Evolutionary conservation across 2,113 vertebrate species (phyloP).

Genomic region (Tachysurus vachellii): DNA sequence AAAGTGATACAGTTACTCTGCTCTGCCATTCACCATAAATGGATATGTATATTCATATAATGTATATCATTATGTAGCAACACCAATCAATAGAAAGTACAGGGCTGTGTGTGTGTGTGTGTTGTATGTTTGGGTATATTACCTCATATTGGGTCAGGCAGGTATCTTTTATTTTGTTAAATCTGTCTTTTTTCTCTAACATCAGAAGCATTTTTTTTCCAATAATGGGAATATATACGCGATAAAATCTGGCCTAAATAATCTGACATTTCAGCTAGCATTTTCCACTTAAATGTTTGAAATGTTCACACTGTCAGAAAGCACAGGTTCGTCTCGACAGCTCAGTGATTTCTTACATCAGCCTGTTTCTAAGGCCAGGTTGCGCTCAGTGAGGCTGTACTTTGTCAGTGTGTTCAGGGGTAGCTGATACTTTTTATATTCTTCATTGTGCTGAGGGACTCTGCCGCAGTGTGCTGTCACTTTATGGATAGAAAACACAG

Average conservation of each 20-base stretch:
- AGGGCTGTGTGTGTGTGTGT: not conserved
- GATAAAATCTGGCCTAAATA: not conserved
- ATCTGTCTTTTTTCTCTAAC: not conserved
- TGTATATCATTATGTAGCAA: not conserved
- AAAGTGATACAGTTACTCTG: no score
- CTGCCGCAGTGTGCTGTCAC: conserved; percentile 7
- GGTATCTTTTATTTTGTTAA: not conserved
- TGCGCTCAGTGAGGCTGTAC: not conserved
- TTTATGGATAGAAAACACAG: not conserved
- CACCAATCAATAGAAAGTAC: not conserved
- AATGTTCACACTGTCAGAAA: not conserved
- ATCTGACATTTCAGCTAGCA: not conserved
- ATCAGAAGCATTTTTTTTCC: not conserved
- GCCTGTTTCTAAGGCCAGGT: conserved; percentile 5
- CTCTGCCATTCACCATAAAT: no score
- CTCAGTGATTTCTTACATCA: conserved; percentile 17
- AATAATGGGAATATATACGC: not conserved
- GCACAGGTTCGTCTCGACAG: not conserved
- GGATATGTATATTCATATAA: no score
- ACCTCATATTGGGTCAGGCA: not conserved
- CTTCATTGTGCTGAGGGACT: not conserved
- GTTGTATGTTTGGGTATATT: not conserved
- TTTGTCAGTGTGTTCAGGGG: conserved; percentile 3
- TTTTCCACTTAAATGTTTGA: not conserved
- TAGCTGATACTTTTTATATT: conserved; percentile 20